A percentile compares a stretch with the other conserved stretches of the same genome.
Evolutionary conservation across 1,140 invertebrate species (phyloP).

Genomic region (Drosophila triauraria): DNA sequence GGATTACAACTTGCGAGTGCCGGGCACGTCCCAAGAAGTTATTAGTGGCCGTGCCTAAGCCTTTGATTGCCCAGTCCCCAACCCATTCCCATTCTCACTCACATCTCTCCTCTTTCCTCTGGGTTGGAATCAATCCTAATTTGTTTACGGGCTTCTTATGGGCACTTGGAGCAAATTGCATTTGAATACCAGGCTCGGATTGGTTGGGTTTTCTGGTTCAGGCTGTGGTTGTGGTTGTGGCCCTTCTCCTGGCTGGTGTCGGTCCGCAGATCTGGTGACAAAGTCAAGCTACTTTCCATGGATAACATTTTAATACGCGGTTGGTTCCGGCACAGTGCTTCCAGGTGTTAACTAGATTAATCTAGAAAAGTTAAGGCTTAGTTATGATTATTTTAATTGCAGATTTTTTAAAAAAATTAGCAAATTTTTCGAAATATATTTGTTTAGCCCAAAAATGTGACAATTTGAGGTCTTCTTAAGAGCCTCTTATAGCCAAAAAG

Average conservation of each 20-base stretch:
- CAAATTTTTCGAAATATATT: too few relatives aligned
- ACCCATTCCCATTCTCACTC: neutral
- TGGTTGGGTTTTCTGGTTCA: constrained; percentile 3
- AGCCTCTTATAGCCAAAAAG: too few relatives aligned
- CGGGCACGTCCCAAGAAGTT: constrained; percentile 65
- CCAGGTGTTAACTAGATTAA: too few relatives aligned
- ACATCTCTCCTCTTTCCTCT: neutral
- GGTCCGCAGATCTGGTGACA: constrained; percentile 29
- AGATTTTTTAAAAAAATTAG: too few relatives aligned
- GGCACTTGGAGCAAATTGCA: constrained; percentile 70
- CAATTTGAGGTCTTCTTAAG: too few relatives aligned
- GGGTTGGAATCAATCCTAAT: constrained; percentile 27
- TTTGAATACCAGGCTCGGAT: constrained; percentile 53
- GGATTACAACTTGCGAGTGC: constrained; percentile 67
- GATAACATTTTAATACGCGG: constrained; percentile 38
- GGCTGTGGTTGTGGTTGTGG: neutral
- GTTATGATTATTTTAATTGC: too few relatives aligned
- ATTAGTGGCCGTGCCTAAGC: constrained; percentile 71
- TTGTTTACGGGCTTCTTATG: constrained; percentile 62
- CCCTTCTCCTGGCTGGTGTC: constrained; percentile 3
- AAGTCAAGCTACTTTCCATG: constrained; percentile 47
- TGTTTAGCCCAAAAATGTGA: too few relatives aligned
- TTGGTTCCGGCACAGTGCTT: constrained; percentile 4
- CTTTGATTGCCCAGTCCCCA: constrained; percentile 64
- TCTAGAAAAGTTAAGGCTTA: too few relatives aligned